Base-by-base conservation (phyloP, 1,140 invertebrate genomes). In the Drosophila ambigua region DNA sequence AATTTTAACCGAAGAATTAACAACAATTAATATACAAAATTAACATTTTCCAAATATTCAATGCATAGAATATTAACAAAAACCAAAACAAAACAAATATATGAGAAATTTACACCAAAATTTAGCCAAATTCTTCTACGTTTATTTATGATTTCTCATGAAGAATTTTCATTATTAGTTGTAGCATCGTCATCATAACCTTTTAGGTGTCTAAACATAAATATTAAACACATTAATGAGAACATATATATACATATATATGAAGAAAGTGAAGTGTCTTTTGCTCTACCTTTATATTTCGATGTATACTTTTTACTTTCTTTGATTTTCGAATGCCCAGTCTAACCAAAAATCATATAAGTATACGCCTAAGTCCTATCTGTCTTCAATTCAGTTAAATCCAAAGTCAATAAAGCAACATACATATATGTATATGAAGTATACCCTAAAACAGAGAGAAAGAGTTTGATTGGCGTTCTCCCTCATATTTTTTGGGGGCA, bases 321-420 rank as follows among this genome's bases (percentile, higher is more conserved):
- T 66, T 24, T 77, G 50, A 77, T 87, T 87, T 74, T 72, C 11
- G 11, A 53, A 69, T 63, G 65, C 44, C 23, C 67, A 69, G 77
- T 80, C 81, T 84, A 77, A 76, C 67, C 60, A 73, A 52, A 60
- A 63, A 69, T 63, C 62, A 28, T 49, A 53, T 24, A 63, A 43
- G 59, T 48, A 31, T 68, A 80, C 35, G 57, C 51, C 74, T 85
- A 80, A 80, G 80, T 68, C 66, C 72, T 65, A 74, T 62, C 61
- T 85, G 81, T 85, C 77, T 78, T 87, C 65, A 87, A 84, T 79
- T 79, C 31, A 45, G 64, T 65, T 65, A 15, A 64, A 68, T 41
- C 51, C 66, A 58, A 81, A 58, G 65, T 68, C 60, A 74, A 81
- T 87, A 82, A 82, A 87, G 39, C 62, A 78, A 63, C 41, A 69